These are phyloP conservation scores for honey bee (Apis mellifera) DNA, from an alignment of 1,140 invertebrate species.

Conservation along the genomic window Amel_HAv3.1 CM009931.2:15456001-15456500, in stretches of 20 bases:
- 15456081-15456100: too few species aligned
- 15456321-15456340: constrained; percentile 73
- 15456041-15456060: not conserved
- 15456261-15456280: constrained; percentile 59
- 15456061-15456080: not conserved
- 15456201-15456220: constrained; percentile 20
- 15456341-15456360: constrained; percentile 42
- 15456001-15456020: constrained; percentile 31
- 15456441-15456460: constrained; percentile 81
- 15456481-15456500: constrained; percentile 75
- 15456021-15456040: constrained; percentile 16
- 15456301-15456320: constrained; percentile 74
- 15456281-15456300: constrained; percentile 69
- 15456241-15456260: constrained; percentile 46
- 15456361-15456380: constrained; percentile 30
- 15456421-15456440: constrained; percentile 66
- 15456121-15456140: not conserved
- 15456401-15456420: constrained; percentile 7
- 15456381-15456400: not conserved
- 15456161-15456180: too few species aligned
- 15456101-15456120: not conserved
- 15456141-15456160: not conserved
- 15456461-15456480: constrained; percentile 82
- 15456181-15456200: not conserved
- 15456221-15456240: constrained; percentile 60